Evolutionary conservation across 2,888 invertebrate species (phyloP).

Genomic region (Gymnosoma rotundatum): DNA sequence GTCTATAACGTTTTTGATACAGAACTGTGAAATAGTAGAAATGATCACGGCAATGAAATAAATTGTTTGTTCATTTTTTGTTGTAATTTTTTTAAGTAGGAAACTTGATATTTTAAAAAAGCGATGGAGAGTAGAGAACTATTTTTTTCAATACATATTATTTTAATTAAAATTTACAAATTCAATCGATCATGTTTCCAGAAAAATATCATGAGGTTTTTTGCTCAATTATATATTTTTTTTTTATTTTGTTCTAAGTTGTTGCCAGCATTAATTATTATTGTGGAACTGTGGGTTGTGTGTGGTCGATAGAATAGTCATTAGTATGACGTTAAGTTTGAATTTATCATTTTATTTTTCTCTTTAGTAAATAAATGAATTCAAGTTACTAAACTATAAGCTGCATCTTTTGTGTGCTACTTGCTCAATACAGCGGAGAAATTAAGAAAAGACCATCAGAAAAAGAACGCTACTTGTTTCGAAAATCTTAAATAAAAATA

Average conservation of each 20-base stretch:
- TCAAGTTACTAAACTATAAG: too few relatives aligned
- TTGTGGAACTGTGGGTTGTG: conserved; percentile 2
- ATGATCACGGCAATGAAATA: conserved; percentile 50
- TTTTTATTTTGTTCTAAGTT: conserved; percentile 12
- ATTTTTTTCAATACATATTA: conserved; percentile 9
- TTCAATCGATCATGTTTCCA: conserved; percentile 68
- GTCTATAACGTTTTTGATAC: conserved; percentile 94
- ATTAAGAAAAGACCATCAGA: too few relatives aligned
- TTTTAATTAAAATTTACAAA: conserved; percentile 26
- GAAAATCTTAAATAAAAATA: too few relatives aligned
- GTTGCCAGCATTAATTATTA: conserved; percentile 44
- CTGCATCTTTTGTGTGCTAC: too few relatives aligned
- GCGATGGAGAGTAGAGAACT: conserved; percentile 28
- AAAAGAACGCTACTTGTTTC: too few relatives aligned
- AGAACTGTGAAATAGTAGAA: conserved; percentile 85
- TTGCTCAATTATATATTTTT: conserved; percentile 11
- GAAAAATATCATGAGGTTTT: conserved; percentile 8
- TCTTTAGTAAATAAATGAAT: too few relatives aligned
- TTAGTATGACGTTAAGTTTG: background rate
- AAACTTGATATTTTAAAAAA: conserved; percentile 71
- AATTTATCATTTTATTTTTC: too few relatives aligned
- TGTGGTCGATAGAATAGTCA: conserved; percentile 19
- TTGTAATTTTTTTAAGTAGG: conserved; percentile 34
- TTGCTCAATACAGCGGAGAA: too few relatives aligned
- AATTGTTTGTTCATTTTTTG: conserved; percentile 21